These are phyloP conservation scores for Ischnura elegans DNA, from an alignment of 2,888 invertebrate genomes.

Conservation along the genomic window DNA sequence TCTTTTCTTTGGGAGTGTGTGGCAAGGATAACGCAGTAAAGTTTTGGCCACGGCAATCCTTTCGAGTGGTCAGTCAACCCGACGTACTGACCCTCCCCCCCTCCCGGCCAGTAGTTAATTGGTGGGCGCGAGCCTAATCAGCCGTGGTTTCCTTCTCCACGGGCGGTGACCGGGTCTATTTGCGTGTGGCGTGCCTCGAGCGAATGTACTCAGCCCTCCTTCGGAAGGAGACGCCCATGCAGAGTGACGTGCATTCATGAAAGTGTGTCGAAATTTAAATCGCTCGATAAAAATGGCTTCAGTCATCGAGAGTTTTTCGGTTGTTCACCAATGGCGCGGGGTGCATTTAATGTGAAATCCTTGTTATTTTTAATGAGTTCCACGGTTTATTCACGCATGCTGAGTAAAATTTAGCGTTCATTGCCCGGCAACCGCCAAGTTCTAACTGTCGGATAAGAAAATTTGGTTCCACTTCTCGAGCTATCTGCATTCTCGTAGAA, in stretches of 20 bases:
- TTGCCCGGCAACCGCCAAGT: too few species aligned
- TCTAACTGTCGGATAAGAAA: too few species aligned
- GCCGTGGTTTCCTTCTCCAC: background rate
- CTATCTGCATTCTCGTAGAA: too few species aligned
- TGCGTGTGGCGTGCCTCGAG: background rate
- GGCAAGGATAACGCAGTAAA: background rate
- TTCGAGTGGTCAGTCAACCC: background rate
- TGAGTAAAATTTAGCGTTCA: background rate
- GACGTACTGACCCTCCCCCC: background rate
- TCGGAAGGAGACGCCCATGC: background rate
- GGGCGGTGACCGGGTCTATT: background rate
- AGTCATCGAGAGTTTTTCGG: background rate
- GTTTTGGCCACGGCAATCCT: conserved; percentile 13
- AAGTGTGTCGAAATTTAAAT: background rate
- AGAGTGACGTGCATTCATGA: background rate
- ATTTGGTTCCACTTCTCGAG: too few species aligned
- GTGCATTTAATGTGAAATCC: background rate
- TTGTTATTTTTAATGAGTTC: background rate
- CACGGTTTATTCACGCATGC: background rate
- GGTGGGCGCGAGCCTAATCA: background rate
- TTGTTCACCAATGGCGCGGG: background rate
- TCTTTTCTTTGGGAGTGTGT: too few species aligned
- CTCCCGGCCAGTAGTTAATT: conserved; percentile 13
- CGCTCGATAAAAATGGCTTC: background rate
- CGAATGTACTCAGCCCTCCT: too few species aligned